Base-by-base conservation (phyloP, 2,797 vertebrate species). In the Ceryle rudis region DNA sequence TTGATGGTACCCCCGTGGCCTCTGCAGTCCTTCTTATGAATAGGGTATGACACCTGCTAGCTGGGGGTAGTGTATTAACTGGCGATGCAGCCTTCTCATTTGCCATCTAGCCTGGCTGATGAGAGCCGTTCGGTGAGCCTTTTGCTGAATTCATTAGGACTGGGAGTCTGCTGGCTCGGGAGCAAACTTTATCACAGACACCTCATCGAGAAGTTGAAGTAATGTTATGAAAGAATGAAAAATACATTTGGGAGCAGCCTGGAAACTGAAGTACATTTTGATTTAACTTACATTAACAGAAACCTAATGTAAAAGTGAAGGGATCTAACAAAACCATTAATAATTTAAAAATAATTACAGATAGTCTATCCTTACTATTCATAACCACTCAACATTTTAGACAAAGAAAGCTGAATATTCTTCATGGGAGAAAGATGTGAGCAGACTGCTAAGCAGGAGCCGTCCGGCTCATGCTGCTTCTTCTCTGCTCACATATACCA, bases 331-430 rank as follows among this genome's bases (percentile, higher is more conserved):
- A 98, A 98, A 98, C 96, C 96, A 98, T 98, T 98, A 98, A 98
- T 98, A 98, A 98, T 98, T 98, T 97, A 98, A 98, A 98, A 98
- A 98, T 98, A 98, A 98, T 98, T 98, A 98, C 97, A 97, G 97
- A 98, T 98, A 96, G 97, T 96, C 97, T 98, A 95, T 97, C 96
- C 96, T 98, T 97, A 96, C 97, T 97, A 97, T 98, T 98, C 98
- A 98, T 97, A 98, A 97, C 97, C 96, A 97, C 97, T 98, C 98
- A 98, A 97, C 96, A 97, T 97, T 97, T 97, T 97, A 98, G 98
- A 98, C 97, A 98, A 98, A 98, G 98, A 92, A 97, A 98, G 97
- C 94, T 64, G 97, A 98, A 96, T 96, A 97, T 94, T 97, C 97
- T 97, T 98, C 79, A n/a, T 95, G 94, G 93, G 91, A 97, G 94